Conservation (phyloP, 2,797 vertebrate species). For the Erithacus rubecula region DNA sequence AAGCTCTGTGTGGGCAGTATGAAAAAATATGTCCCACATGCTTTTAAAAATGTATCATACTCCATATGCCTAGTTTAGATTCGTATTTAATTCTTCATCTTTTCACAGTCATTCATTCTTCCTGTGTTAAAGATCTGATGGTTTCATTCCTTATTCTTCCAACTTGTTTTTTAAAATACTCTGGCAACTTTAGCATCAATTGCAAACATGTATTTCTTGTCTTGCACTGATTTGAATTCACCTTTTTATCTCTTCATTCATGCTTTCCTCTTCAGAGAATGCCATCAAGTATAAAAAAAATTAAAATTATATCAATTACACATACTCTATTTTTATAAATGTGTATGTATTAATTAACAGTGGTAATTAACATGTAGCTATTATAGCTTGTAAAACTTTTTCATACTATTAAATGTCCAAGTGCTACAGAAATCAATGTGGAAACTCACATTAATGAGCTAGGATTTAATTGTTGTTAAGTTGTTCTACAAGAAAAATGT, state of each 20-base stretch:
- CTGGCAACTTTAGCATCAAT: neutral
- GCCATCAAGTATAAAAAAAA: neutral
- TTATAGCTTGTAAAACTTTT: neutral
- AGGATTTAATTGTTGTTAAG: neutral
- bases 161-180: slow-evolving; percentile 8
- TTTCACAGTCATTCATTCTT: neutral
- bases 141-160: neutral
- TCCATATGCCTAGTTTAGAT: neutral
- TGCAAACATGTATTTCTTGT: neutral
- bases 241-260: slow-evolving; percentile 60
- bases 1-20: neutral
- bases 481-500: slow-evolving; percentile 1
- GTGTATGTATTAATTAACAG: neutral
- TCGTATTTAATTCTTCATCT: neutral
- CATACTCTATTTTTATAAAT: slow-evolving; percentile 28
- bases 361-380: slow-evolving; percentile 20
- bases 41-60: neutral
- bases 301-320: slow-evolving; percentile 5
- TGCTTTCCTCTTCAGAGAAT: slow-evolving; percentile 58
- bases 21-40: neutral
- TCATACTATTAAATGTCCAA: neutral
- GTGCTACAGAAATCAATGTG: neutral
- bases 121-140: neutral
- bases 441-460: neutral
- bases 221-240: slow-evolving; percentile 25